phyloP scores from a whole-genome alignment of 2,888 invertebrate genomes.

The Gymnoscelis rufifasciata region DNA sequence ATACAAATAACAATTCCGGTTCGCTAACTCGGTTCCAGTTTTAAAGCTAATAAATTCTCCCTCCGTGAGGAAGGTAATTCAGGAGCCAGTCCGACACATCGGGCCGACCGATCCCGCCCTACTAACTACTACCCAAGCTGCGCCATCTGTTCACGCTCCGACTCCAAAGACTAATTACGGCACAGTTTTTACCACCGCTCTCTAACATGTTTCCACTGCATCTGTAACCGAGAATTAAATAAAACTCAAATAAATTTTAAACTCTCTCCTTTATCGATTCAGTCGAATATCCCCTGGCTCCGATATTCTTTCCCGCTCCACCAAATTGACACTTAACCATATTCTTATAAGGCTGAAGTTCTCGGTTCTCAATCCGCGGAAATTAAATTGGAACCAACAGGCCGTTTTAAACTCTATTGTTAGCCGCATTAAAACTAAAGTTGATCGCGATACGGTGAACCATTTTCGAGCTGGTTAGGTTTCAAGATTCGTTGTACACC shows the following conservation, averaged over 20 bases:
- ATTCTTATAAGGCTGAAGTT: conserved; percentile 44
- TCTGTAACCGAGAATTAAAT: conserved; percentile 41
- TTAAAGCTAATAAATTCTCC: conserved; percentile 35
- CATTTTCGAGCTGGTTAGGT: conserved; percentile 51
- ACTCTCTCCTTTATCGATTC: conserved; percentile 38
- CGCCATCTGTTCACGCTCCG: conserved; percentile 55
- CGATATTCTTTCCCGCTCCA: conserved; percentile 27
- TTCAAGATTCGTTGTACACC: conserved; percentile 54
- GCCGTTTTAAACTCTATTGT: conserved; percentile 45
- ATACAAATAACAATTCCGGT: conserved; percentile 27
- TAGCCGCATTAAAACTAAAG: conserved; percentile 33
- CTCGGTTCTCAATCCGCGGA: conserved; percentile 34
- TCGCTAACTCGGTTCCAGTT: conserved; percentile 21
- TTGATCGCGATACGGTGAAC: conserved; percentile 35
- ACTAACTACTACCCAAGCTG: conserved; percentile 11
- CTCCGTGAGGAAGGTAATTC: conserved; percentile 39
- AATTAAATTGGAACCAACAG: conserved; percentile 38
- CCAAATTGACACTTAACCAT: conserved; percentile 47
- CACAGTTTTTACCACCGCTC: conserved; percentile 60
- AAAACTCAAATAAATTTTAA: conserved; percentile 44
- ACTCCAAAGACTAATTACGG: conserved; percentile 68
- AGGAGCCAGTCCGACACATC: conserved; percentile 39
- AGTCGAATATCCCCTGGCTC: conserved; percentile 41
- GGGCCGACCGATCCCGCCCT: conserved; percentile 32
- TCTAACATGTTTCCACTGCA: conserved; percentile 54